These are phyloP conservation scores for Leptodirus hochenwartii DNA, from an alignment of 2,888 invertebrate species.

Conservation along the genomic window DNA sequence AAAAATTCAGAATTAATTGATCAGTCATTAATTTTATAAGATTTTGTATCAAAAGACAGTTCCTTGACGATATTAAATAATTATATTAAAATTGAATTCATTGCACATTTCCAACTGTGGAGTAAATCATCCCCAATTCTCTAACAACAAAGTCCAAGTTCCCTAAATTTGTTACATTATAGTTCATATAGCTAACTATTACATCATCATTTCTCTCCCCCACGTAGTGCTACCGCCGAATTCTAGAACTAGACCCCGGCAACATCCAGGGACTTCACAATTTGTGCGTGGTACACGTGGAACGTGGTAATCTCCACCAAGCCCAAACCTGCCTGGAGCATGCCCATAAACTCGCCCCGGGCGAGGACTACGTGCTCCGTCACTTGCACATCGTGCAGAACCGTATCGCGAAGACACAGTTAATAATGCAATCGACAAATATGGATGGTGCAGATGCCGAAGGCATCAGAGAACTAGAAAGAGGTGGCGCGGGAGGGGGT, in stretches of 20 bases:
- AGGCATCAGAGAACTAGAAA: slow-evolving; percentile 5
- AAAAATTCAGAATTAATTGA: too few species aligned
- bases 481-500: slow-evolving; percentile 22
- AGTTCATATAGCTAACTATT: too few species aligned
- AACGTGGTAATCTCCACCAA: slow-evolving; percentile 66
- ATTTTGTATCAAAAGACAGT: too few species aligned
- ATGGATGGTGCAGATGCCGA: slow-evolving; percentile 15
- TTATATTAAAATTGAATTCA: too few species aligned
- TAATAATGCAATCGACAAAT: slow-evolving; percentile 20
- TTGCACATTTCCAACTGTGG: too few species aligned
- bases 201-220: too few species aligned
- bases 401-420: slow-evolving; percentile 35
- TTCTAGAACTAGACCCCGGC: slow-evolving; percentile 69
- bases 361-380: slow-evolving; percentile 77
- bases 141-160: too few species aligned
- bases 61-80: too few species aligned
- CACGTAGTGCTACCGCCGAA: slow-evolving; percentile 79
- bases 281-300: slow-evolving; percentile 89
- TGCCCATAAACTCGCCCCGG: slow-evolving; percentile 67
- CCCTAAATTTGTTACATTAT: too few species aligned
- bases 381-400: slow-evolving; percentile 79
- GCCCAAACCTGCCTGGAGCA: slow-evolving; percentile 73
- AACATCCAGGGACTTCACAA: slow-evolving; percentile 93
- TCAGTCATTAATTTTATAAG: too few species aligned
- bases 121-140: too few species aligned